phyloP scores from a whole-genome alignment of 2,888 invertebrate species.

The Seira sanloemensis region DNA sequence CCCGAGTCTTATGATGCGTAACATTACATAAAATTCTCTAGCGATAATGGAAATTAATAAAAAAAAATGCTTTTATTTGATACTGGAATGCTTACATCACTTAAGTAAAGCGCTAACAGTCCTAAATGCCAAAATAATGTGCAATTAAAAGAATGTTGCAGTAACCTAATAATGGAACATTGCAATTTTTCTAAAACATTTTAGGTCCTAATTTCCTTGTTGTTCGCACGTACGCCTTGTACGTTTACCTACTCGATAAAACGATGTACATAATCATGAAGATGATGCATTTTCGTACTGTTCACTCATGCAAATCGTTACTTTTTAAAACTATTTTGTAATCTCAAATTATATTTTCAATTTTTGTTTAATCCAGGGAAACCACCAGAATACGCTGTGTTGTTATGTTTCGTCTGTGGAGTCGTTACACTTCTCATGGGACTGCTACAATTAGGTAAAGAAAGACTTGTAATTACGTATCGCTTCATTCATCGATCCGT shows the following conservation, averaged over 20 bases:
- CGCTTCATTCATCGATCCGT: background rate
- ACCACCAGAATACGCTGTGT: conserved; percentile 81
- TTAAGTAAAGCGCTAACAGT: too few relatives aligned
- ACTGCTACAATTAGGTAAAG: conserved; percentile 84
- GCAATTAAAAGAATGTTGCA: too few relatives aligned
- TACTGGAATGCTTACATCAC: too few relatives aligned
- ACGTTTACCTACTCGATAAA: too few relatives aligned
- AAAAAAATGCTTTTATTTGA: too few relatives aligned
- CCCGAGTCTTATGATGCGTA: background rate
- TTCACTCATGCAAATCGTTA: background rate
- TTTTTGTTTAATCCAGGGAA: conserved; percentile 22
- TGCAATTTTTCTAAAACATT: too few relatives aligned
- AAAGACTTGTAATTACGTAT: background rate
- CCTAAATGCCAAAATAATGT: too few relatives aligned
- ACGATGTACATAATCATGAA: conserved; percentile 21
- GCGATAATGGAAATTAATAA: too few relatives aligned
- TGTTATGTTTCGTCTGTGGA: conserved; percentile 86
- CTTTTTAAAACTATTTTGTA: too few relatives aligned
- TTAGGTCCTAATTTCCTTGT: too few relatives aligned
- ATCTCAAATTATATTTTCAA: background rate
- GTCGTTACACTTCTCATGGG: conserved; percentile 88
- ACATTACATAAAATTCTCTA: background rate
- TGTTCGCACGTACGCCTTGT: too few relatives aligned
- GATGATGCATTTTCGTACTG: conserved; percentile 6
- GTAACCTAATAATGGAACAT: too few relatives aligned